Evolutionary conservation across 1,140 invertebrate species (phyloP), one percentile per base, ranked within the genome.

Genomic region (Philaenus spumarius): DNA sequence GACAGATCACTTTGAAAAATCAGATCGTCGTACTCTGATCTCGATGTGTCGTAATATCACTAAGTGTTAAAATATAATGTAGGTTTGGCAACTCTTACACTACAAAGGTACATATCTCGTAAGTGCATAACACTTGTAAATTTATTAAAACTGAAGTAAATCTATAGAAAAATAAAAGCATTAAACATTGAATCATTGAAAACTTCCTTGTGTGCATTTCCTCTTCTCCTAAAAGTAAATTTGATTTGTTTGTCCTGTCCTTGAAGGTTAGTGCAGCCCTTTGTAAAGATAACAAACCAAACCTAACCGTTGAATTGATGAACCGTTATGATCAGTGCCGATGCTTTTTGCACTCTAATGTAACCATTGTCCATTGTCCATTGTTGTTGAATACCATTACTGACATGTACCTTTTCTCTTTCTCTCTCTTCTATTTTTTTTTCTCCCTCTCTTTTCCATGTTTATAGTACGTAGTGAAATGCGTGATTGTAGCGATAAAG

Each of bases 401-500:
- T 24, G 59, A 55, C 64, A 59, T 64, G 22, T 26, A 14, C 34
- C 39, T 40, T 56, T 42, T 55, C 22, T 62, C 55, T 60, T 58
- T 53, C 46, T 63, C 55, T 61, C 46, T 62, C 52, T 53, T 17
- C 19, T 55, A 52, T 45, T 60, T 61, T 42, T 58, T 30, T 59
- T 67, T 40, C 22, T 55, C 51, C 55, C 11, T 48, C 55, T 56
- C 34, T 62, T 67, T 66, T 65, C 63, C 62, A 67, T 59, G 66
- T 66, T 68, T 76, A 39, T 85, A 95, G 92, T 94, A 97, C 83
- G 95, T 97, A 82, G 95, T 97, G 76, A 93, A 97, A 79, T 97
- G 95, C 82, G 94, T 97, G 79, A 96, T 97, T 82, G 95, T 97
- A 78, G 94, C 95, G 69, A 91, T 97, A 74, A 97, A 97, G 85